Evolutionary conservation across 2,888 invertebrate genomes (phyloP).

Genomic region (Smittia sp.): DNA sequence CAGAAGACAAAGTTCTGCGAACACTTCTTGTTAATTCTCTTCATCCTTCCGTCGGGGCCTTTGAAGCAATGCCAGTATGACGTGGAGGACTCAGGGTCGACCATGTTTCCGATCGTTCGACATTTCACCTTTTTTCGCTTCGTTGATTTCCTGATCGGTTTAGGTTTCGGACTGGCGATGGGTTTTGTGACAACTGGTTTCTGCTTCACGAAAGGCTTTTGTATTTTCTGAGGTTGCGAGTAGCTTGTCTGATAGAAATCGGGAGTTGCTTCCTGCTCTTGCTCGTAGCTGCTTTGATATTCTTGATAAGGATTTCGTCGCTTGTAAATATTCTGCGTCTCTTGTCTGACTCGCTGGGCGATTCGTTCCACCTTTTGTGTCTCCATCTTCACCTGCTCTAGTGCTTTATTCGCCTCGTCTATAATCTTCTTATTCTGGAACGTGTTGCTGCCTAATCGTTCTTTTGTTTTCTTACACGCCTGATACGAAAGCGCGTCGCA

Average conservation of each 20-base stretch:
- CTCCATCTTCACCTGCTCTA: slow-evolving; percentile 49
- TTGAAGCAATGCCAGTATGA: slow-evolving; percentile 56
- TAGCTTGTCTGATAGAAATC: neutral
- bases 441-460: neutral
- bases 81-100: slow-evolving; percentile 53
- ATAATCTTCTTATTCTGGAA: slow-evolving; percentile 41
- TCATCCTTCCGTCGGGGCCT: slow-evolving; percentile 49
- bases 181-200: no score
- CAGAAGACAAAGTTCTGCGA: slow-evolving; percentile 55
- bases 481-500: slow-evolving; percentile 54
- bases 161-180: neutral
- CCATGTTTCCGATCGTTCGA: slow-evolving; percentile 54
- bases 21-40: slow-evolving; percentile 54
- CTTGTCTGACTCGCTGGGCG: slow-evolving; percentile 47
- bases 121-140: slow-evolving; percentile 46
- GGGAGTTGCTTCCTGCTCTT: neutral
- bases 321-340: slow-evolving; percentile 30
- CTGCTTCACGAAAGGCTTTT: neutral
- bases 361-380: slow-evolving; percentile 45
- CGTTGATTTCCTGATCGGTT: neutral
- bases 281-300: neutral
- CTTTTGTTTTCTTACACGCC: slow-evolving; percentile 46
- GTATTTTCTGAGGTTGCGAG: neutral
- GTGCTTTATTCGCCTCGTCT: slow-evolving; percentile 49
- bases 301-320: neutral